phyloP scores from a whole-genome alignment of 1,140 invertebrate genomes.

The Caenorhabditis inopinata region DNA sequence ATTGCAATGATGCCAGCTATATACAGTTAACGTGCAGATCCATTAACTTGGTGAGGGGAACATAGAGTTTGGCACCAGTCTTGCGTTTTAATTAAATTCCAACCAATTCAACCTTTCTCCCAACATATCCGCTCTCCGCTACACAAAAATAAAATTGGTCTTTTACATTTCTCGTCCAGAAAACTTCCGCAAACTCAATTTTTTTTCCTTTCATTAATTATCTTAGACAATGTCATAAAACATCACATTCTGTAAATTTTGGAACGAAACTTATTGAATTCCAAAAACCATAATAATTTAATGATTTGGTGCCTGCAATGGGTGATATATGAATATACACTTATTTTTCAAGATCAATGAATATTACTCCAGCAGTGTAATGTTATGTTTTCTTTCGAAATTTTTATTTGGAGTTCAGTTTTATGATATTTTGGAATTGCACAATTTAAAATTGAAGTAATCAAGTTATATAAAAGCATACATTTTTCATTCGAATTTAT shows the following conservation, averaged over 20 bases:
- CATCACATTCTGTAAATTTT: not conserved
- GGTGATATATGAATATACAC: too few species aligned
- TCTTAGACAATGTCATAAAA: not conserved
- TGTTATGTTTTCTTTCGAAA: too few species aligned
- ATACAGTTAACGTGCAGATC: not conserved
- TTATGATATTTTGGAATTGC: too few species aligned
- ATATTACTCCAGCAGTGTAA: too few species aligned
- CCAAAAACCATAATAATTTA: too few species aligned
- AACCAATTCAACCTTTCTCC: not conserved
- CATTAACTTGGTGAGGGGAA: not conserved
- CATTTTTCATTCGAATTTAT: too few species aligned
- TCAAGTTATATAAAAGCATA: too few species aligned
- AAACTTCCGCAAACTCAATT: not conserved
- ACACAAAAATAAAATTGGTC: constrained; percentile 17
- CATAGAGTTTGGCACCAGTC: not conserved
- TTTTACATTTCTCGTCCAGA: not conserved
- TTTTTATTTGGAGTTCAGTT: too few species aligned
- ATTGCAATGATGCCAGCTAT: not conserved
- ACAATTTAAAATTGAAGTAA: too few species aligned
- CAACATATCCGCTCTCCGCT: not conserved
- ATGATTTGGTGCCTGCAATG: too few species aligned
- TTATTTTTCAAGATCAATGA: too few species aligned
- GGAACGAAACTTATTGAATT: too few species aligned
- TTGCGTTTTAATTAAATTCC: constrained; percentile 30
- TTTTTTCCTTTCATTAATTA: not conserved